Evolutionary conservation across 2,888 invertebrate genomes (phyloP).

Genomic region (Drosophila paranaensis): DNA sequence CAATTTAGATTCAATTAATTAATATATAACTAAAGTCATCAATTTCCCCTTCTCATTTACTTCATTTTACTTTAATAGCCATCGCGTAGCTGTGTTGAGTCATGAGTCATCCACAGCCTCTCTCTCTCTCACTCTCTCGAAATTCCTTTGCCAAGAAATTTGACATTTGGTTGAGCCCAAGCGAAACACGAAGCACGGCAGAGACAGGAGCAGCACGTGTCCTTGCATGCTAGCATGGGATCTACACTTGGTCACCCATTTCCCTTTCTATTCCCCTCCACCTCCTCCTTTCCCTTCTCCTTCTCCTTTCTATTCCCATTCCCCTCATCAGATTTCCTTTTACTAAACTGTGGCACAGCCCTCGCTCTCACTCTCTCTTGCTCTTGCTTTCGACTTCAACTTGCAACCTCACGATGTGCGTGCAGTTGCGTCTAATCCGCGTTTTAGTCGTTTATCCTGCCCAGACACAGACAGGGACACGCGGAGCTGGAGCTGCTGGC

Average conservation of each 20-base stretch:
- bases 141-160: constrained; percentile 15
- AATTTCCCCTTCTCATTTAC: not conserved
- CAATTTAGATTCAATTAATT: not conserved
- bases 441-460: constrained; percentile 69
- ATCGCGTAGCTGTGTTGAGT: not conserved
- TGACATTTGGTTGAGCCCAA: not conserved
- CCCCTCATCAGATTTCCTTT: not conserved
- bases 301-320: not conserved
- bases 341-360: constrained; percentile 9
- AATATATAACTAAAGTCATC: not conserved
- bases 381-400: constrained; percentile 9
- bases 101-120: constrained; percentile 12
- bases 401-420: constrained; percentile 70
- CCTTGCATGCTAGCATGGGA: constrained; percentile 66
- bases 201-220: constrained; percentile 64
- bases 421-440: constrained; percentile 76
- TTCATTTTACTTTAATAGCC: too few species aligned
- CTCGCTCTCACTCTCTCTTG: not conserved
- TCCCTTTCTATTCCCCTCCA: not conserved
- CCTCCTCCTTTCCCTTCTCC: not conserved
- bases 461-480: constrained; percentile 12
- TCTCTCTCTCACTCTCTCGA: not conserved
- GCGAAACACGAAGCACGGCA: not conserved
- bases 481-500: constrained; percentile 1
- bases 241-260: constrained; percentile 42